Conservation (phyloP, 2,797 vertebrate genomes). For the Acanthurus tractus region DNA sequence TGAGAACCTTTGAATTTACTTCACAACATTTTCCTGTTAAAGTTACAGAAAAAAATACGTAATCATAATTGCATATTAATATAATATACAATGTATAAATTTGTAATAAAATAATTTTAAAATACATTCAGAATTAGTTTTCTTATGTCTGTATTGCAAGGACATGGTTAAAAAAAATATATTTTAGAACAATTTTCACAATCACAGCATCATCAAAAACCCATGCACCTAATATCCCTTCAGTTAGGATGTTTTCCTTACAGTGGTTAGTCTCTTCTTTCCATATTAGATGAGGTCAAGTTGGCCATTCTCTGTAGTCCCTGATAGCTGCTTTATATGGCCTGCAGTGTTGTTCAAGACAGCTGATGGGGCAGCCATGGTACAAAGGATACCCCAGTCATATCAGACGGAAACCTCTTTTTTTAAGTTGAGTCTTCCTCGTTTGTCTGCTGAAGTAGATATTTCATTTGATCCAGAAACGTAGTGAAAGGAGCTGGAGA, state of each 20-base stretch:
- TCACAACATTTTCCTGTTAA: constrained; percentile 18
- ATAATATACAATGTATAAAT: not conserved
- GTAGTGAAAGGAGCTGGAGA: accelerated
- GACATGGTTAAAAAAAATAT: constrained; percentile 15
- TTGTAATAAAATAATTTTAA: constrained; percentile 6
- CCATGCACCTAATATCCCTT: not conserved
- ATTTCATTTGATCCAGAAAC: accelerated
- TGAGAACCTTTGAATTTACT: constrained; percentile 50
- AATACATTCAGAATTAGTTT: constrained; percentile 3
- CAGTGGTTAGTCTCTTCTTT: not conserved
- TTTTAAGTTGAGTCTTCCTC: accelerated
- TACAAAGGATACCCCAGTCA: not conserved
- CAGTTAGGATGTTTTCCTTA: too few species aligned
- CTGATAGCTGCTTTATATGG: not conserved
- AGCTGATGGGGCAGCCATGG: not conserved
- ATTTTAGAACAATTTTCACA: constrained; percentile 49
- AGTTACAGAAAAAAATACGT: not conserved
- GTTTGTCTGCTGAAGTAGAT: not conserved
- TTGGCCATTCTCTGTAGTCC: not conserved
- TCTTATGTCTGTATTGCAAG: constrained; percentile 10
- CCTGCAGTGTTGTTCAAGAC: not conserved
- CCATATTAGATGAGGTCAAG: not conserved
- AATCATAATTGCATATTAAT: not conserved
- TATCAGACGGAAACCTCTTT: accelerated
- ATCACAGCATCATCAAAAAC: constrained; percentile 20